A percentile compares a stretch with the other conserved stretches of the same genome.
These are phyloP conservation scores for Diglossa brunneiventris DNA, from an alignment of 2,113 vertebrate genomes.

Conservation along the genomic window DNA sequence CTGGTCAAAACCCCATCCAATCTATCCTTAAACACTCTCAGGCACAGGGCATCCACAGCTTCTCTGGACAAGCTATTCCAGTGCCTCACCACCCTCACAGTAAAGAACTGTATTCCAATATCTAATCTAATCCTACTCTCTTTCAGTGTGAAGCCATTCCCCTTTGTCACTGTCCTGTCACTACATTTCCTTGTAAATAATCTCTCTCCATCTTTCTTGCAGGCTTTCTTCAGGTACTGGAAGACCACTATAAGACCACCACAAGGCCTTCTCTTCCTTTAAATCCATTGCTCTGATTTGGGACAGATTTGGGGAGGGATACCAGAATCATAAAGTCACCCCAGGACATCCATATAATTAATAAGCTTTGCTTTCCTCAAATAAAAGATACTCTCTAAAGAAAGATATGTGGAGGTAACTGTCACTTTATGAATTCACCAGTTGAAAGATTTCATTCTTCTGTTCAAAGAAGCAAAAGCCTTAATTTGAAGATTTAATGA, in stretches of 20 bases:
- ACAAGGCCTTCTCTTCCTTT: neutral
- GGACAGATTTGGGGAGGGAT: neutral
- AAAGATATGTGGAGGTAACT: neutral
- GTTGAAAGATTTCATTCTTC: neutral
- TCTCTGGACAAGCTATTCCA: neutral
- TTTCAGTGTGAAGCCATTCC: neutral
- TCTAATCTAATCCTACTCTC: neutral
- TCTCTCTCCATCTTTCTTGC: neutral
- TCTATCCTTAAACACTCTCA: neutral
- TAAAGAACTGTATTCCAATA: neutral
- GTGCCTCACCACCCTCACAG: neutral
- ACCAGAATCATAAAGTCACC: neutral
- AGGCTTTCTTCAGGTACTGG: neutral
- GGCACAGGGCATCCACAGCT: neutral
- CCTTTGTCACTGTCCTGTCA: neutral
- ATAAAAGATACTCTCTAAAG: neutral
- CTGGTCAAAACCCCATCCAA: neutral
- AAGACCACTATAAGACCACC: neutral
- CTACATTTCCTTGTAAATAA: neutral
- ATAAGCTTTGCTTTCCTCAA: neutral
- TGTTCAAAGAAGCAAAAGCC: neutral
- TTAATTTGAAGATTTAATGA: neutral
- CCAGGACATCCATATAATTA: neutral
- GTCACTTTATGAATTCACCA: neutral
- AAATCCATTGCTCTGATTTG: neutral